Base-by-base conservation (phyloP, 2,797 vertebrate species). In the Parauchenoglanis ngamensis region DNA sequence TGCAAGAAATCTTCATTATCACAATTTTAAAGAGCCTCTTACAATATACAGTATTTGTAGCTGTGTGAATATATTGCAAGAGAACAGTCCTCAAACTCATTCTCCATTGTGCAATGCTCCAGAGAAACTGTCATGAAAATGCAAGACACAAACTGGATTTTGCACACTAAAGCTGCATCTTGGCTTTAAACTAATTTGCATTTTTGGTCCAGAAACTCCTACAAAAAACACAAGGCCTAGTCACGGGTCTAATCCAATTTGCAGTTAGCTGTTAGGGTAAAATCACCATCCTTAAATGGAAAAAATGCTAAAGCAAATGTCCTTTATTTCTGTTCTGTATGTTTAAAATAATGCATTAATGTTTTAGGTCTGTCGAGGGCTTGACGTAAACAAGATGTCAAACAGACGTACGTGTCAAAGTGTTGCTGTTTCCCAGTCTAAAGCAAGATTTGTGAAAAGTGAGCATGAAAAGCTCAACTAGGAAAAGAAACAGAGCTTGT, bases 401-500 rank as follows among this genome's bases (percentile, higher is more conserved):
- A 76, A 73, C 1, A 52, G 4, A 54, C 13, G 5, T 46, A 83
- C 75, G 54, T 73, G 86, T 88, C 54, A 87, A 83, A 84, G 31
- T 28, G 28, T 68, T 79, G 73, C 25, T 28, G 13, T 59, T 79
- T 23, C 56, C 31, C 0, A 21, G 12, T 10, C 44, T 31, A 78
- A 57, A 35, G 46, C 72, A 19, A 56, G 25, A 15, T 54, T 52
- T 54, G 12, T 1, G 35, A 13, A 56, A 59, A 13, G 35, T 57
- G 79, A 83, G 31, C 21, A 54, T 84, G 49, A 17, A 23, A 54
- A n/a, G 31, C 52, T 25, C 11, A 13, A 7, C 44, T 12, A 75
- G 59, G 46, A 86, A 87, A 65, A 83, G 49, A 57, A 72, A 65
- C 11, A 65, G 15, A 5, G 63, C 15, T 67, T 23, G 7, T 15